These are phyloP conservation scores for Seriola rivoliana DNA, from an alignment of 2,113 vertebrate genomes.

Conservation along the genomic window DNA sequence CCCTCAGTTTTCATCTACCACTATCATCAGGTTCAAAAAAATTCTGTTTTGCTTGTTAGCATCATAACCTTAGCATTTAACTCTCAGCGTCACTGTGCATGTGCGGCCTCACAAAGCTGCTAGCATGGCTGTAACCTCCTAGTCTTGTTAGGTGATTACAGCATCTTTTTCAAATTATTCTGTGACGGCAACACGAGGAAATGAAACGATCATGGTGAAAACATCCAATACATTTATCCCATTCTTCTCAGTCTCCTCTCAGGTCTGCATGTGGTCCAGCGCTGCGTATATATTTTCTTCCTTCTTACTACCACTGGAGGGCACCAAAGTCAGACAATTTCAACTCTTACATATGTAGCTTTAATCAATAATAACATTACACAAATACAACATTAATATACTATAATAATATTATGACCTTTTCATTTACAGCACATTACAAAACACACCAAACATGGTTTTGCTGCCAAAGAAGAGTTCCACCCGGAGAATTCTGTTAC, in stretches of 20 bases:
- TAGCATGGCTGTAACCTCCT: neutral
- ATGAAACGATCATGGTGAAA: neutral
- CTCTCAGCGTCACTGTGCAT: too few species aligned
- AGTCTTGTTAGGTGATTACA: neutral
- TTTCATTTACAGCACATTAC: neutral
- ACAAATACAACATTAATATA: too few species aligned
- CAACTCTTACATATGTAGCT: neutral
- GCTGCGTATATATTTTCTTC: neutral
- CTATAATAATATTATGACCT: neutral
- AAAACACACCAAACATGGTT: neutral
- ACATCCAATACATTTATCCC: neutral
- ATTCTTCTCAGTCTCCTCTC: neutral
- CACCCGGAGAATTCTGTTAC: neutral
- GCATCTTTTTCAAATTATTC: neutral
- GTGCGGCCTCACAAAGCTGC: neutral
- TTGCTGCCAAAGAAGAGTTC: too few species aligned
- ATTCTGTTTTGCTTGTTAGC: neutral
- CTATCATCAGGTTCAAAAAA: too few species aligned
- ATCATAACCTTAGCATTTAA: neutral
- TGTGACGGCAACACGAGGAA: neutral
- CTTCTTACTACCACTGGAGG: neutral
- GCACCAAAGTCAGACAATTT: neutral
- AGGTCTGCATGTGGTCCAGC: neutral
- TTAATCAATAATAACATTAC: conserved; percentile 6
- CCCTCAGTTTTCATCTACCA: neutral